Percentiles rank a stretch among this genome's conserved stretches.
These are phyloP conservation scores for Sturnira hondurensis DNA, from an alignment of 2,113 vertebrate species.

Conservation along the genomic window DNA sequence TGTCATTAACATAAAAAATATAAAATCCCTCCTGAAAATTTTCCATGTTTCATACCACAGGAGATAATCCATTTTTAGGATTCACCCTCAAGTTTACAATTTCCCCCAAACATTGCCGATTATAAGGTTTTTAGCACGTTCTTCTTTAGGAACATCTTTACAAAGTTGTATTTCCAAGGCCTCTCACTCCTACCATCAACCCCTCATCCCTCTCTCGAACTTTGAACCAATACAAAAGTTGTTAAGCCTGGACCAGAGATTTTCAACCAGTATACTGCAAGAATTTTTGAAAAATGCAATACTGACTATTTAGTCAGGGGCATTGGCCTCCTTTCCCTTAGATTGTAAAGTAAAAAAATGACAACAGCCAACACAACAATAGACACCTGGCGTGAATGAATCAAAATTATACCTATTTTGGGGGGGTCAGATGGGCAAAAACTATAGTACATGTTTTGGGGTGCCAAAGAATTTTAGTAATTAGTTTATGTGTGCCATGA, in stretches of 20 bases:
- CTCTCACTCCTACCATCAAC: neutral
- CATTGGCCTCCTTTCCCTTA: neutral
- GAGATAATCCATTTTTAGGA: neutral
- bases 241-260: neutral
- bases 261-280: neutral
- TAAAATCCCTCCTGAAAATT: neutral
- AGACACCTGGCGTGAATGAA: neutral
- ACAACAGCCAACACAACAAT: neutral
- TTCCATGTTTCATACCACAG: neutral
- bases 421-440: neutral
- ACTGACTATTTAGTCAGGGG: neutral
- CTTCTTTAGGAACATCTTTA: neutral
- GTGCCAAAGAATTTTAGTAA: neutral
- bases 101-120: neutral
- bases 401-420: neutral
- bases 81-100: neutral
- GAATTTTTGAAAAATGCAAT: neutral
- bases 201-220: neutral
- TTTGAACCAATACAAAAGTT: neutral
- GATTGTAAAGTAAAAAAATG: neutral
- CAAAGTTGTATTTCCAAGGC: neutral
- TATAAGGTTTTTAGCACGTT: neutral
- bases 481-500: neutral
- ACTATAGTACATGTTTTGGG: neutral
- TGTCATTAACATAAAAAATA: slow-evolving; percentile 16